Evolutionary conservation across 2,888 invertebrate species (phyloP).

Genomic region (Glomeris marginata): DNA sequence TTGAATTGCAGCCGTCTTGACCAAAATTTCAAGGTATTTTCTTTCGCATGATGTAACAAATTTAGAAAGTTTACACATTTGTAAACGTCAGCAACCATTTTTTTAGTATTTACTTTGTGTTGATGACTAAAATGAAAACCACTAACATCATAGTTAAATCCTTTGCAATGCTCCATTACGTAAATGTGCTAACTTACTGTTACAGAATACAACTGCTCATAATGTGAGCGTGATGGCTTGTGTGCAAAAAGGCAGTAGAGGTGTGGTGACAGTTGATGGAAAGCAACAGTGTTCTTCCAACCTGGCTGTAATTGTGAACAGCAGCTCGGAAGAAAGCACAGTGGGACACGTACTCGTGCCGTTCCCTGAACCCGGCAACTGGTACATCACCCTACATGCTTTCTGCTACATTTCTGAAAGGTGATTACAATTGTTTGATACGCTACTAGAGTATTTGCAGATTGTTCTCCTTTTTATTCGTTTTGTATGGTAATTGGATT

Average conservation of each 20-base stretch:
- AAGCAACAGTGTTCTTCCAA: slow-evolving; percentile 21
- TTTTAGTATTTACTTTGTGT: too few relatives aligned
- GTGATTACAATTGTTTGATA: background rate
- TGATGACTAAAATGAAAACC: too few relatives aligned
- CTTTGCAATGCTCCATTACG: background rate
- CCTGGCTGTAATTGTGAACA: slow-evolving; percentile 18
- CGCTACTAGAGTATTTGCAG: background rate
- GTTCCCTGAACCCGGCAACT: slow-evolving; percentile 66
- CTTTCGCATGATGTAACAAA: background rate
- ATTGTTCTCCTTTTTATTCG: too few relatives aligned
- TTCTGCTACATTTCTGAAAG: slow-evolving; percentile 38
- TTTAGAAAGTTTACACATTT: background rate
- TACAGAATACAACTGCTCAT: slow-evolving; percentile 19
- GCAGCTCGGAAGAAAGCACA: slow-evolving; percentile 36
- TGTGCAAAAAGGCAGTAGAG: slow-evolving; percentile 19
- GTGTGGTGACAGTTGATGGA: slow-evolving; percentile 9
- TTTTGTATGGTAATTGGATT: too few relatives aligned
- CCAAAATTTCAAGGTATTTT: background rate
- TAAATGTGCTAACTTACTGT: background rate
- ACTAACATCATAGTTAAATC: background rate
- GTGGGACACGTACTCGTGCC: slow-evolving; percentile 54
- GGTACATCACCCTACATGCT: slow-evolving; percentile 59
- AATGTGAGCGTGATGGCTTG: slow-evolving; percentile 23
- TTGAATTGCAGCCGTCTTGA: too few relatives aligned
- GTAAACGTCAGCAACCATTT: background rate